These are phyloP conservation scores for Allolobophora icterica DNA, from an alignment of 2,888 invertebrate species.

Conservation along the genomic window DNA sequence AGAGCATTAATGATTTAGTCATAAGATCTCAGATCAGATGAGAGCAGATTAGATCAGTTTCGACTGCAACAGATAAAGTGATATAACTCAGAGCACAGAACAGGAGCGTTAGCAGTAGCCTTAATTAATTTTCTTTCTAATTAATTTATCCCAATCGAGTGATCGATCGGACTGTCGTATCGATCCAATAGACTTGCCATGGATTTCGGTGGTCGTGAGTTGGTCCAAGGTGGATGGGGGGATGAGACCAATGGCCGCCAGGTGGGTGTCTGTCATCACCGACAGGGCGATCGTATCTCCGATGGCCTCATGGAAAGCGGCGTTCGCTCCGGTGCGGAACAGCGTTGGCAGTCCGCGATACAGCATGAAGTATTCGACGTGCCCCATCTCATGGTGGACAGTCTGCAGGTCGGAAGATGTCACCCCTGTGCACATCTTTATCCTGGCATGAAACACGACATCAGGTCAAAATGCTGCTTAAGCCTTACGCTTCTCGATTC, in stretches of 20 bases:
- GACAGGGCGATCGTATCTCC: constrained; percentile 64
- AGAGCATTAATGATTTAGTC: no score
- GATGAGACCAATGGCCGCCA: constrained; percentile 48
- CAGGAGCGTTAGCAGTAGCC: no score
- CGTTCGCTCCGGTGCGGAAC: constrained; percentile 52
- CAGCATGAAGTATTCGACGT: constrained; percentile 63
- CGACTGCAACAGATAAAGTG: neutral
- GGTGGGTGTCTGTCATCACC: constrained; percentile 53
- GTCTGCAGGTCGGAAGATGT: constrained; percentile 51
- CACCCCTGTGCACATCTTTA: constrained; percentile 63
- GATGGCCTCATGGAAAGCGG: constrained; percentile 64
- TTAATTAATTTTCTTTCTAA: neutral
- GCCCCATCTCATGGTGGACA: constrained; percentile 53
- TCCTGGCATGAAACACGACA: constrained; percentile 52
- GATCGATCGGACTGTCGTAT: neutral
- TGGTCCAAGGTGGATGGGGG: neutral
- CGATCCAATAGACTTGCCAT: neutral
- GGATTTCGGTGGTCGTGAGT: neutral
- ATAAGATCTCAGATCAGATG: neutral
- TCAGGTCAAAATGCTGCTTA: no score
- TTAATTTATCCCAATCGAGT: neutral
- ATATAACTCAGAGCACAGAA: neutral
- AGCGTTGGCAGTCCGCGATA: constrained; percentile 51
- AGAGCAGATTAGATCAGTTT: neutral
- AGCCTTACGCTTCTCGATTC: no score